A percentile compares a stretch with the other conserved stretches of the same genome.
Evolutionary conservation across 2,888 invertebrate genomes (phyloP).

Genomic region (Halocaridina rubra): DNA sequence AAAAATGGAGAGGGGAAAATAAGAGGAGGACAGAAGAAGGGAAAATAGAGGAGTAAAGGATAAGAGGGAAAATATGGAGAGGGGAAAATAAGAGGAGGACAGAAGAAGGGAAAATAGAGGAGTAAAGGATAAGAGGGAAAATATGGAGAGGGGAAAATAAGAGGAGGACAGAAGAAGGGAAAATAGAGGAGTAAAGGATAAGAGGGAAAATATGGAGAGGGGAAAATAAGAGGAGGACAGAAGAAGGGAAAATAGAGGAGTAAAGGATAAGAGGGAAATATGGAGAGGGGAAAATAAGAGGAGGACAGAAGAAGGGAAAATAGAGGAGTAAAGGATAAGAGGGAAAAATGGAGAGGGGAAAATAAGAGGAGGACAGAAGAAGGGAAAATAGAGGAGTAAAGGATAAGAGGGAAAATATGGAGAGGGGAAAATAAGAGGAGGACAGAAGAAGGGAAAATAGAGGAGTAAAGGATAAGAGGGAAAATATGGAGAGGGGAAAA

Average conservation of each 20-base stretch:
- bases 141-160: not conserved
- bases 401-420: not conserved
- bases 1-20: not conserved
- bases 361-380: not conserved
- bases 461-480: not conserved
- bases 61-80: not conserved
- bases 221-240: not conserved
- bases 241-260: not conserved
- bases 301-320: not conserved
- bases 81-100: not conserved
- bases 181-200: not conserved
- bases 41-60: not conserved
- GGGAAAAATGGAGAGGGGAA: conserved; percentile 10
- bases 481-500: not conserved
- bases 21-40: not conserved
- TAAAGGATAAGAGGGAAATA: not conserved
- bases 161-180: conserved; percentile 4
- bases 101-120: not conserved
- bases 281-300: not conserved
- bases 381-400: not conserved
- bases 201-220: not conserved
- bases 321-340: not conserved
- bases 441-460: not conserved
- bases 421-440: not conserved
- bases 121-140: not conserved